Evolutionary conservation across 2,113 vertebrate genomes (phyloP), one percentile per base, ranked within the genome.

Genomic region (Chauna torquata): DNA sequence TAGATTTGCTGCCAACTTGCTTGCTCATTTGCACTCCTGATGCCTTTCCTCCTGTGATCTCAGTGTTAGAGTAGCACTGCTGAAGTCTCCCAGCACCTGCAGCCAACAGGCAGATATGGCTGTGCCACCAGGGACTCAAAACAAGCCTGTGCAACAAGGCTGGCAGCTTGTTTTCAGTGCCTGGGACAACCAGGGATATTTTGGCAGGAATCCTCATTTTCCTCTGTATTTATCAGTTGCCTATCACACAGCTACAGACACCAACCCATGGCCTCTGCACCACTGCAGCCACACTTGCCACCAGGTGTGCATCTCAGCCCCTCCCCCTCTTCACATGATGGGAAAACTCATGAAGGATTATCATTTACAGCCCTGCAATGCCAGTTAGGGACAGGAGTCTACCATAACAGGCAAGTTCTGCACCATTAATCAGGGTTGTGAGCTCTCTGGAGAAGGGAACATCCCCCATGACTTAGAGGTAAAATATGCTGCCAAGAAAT

Each of bases 321-420:
- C 64, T 86, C 83, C 50, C 82, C 42, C 32, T 42, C n/a, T 58
- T 76, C 84, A 19, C 15, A 2, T 0, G 9, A 8, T 34, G 44
- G 34, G 5, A 38, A 82, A 22, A 1, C 1, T 19, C 22, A 13
- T 0, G 28, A 34, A n/a, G 11, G 38, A 9, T 79, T 36, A 1
- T 62, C 24, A 69, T 92, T 91, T 61, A 5, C 17, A 44, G 44
- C 70, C 78, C 58, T 74, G 75, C 78, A 54, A 92, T 88, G 87
- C 78, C 93, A 95, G 82, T 94, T 77, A 85, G 90, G 84, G 90
- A 96, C 87, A 72, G 22, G 44, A 87, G 42, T 5, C 44, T 85
- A 89, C 57, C 91, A 89, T 54, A 3, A 40, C 84, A 96, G 36
- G 80, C 64, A 28, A 17, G 30, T 18, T 61, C 54, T 65, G 54